Percentiles rank a stretch among this genome's conserved stretches.
Evolutionary conservation across 2,797 vertebrate species (phyloP).

Genomic region (Siniperca scherzeri): DNA sequence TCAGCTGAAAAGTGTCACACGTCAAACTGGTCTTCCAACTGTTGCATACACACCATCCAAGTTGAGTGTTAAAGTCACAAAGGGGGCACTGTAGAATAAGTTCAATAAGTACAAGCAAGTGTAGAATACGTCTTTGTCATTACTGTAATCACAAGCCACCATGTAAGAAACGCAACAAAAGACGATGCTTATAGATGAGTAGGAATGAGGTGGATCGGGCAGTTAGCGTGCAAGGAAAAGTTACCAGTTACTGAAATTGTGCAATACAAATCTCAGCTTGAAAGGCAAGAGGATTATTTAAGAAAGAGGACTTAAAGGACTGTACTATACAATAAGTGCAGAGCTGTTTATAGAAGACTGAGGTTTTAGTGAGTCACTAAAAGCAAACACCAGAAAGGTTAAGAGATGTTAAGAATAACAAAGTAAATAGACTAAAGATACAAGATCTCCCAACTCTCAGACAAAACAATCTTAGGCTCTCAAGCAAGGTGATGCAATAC

Average conservation of each 20-base stretch:
- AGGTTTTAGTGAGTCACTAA: slow-evolving; percentile 48
- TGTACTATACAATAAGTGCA: slow-evolving; percentile 5
- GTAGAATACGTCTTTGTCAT: too few relatives aligned
- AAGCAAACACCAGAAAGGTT: slow-evolving; percentile 56
- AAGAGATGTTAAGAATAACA: slow-evolving; percentile 57
- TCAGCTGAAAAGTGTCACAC: slow-evolving; percentile 19
- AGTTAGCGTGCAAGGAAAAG: slow-evolving; percentile 14
- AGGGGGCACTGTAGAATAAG: neutral
- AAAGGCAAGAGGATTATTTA: slow-evolving; percentile 48
- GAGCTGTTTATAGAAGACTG: slow-evolving; percentile 39
- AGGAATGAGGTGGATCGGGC: neutral
- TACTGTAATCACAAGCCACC: slow-evolving; percentile 8
- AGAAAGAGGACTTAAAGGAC: slow-evolving; percentile 5
- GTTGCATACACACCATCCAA: neutral
- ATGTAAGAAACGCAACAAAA: neutral
- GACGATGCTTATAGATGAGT: neutral
- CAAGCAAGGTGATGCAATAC: slow-evolving; percentile 35
- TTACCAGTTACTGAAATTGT: neutral
- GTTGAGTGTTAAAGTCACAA: neutral
- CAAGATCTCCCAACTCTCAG: slow-evolving; percentile 22
- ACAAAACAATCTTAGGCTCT: slow-evolving; percentile 15
- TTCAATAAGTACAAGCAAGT: too few relatives aligned
- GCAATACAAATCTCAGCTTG: neutral
- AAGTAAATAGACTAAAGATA: slow-evolving; percentile 58
- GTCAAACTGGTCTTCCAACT: slow-evolving; percentile 15